Conservation (phyloP, 2,888 invertebrate species). For the Scelioninae gen. 2 region DNA sequence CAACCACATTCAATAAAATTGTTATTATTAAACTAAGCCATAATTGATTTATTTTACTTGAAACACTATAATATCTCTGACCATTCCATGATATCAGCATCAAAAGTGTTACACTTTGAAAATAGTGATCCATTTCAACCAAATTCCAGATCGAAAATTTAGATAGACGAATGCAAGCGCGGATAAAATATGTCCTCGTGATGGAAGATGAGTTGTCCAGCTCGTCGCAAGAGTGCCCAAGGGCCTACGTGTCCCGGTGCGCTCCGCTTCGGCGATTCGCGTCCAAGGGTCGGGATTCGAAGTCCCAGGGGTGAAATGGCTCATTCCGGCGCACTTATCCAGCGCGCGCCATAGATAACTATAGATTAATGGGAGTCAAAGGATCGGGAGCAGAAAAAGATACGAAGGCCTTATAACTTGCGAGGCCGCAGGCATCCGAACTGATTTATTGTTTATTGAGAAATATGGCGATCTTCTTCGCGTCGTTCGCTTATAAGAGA, state of each 20-base stretch:
- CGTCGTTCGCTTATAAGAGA: conserved; percentile 66
- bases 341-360: conserved; percentile 74
- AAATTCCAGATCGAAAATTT: conserved; percentile 8
- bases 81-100: too few species aligned
- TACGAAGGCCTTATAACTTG: conserved; percentile 62
- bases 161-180: neutral
- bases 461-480: conserved; percentile 72
- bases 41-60: too few species aligned
- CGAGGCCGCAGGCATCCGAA: conserved; percentile 63
- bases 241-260: conserved; percentile 67
- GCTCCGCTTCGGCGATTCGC: conserved; percentile 57
- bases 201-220: conserved; percentile 45
- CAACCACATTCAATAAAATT: too few species aligned
- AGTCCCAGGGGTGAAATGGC: conserved; percentile 75
- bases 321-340: conserved; percentile 75
- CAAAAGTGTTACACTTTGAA: neutral
- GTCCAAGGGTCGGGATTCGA: conserved; percentile 63
- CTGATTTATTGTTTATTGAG: conserved; percentile 76
- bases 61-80: too few species aligned
- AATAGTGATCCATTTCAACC: neutral
- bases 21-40: too few species aligned
- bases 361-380: conserved; percentile 74
- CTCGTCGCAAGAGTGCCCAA: conserved; percentile 64
- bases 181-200: conserved; percentile 28
- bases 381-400: conserved; percentile 67